Evolutionary conservation across 2,888 invertebrate species (phyloP).

Genomic region (Conops quadrifasciatus): DNA sequence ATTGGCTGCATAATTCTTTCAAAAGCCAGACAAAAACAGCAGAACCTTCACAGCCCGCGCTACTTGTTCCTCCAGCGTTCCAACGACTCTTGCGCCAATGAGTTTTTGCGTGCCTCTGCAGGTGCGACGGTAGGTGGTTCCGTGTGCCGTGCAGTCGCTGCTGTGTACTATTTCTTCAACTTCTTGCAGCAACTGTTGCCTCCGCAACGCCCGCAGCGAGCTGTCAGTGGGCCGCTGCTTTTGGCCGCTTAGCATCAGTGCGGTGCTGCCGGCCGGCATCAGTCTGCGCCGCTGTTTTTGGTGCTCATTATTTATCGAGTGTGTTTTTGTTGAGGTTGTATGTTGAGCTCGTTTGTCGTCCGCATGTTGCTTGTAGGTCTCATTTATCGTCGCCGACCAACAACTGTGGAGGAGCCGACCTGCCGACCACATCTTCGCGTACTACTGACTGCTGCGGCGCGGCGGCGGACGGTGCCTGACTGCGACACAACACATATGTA

Average conservation of each 20-base stretch:
- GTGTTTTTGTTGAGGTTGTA: conserved; percentile 22
- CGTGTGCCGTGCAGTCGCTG: not conserved
- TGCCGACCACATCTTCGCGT: no score
- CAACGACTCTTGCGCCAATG: not conserved
- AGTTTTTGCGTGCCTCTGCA: not conserved
- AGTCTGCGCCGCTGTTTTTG: conserved; percentile 28
- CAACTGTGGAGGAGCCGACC: no score
- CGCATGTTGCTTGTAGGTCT: conserved; percentile 46
- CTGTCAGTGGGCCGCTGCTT: not conserved
- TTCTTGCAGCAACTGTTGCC: not conserved
- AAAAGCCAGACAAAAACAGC: conserved; percentile 3
- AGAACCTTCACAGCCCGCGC: not conserved
- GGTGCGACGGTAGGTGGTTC: not conserved
- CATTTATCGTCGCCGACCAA: conserved; percentile 43
- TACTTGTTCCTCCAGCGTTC: not conserved
- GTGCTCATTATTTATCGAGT: conserved; percentile 44
- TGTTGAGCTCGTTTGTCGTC: conserved; percentile 32
- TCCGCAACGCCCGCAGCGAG: not conserved
- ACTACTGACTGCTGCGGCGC: no score
- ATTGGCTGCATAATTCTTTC: conserved; percentile 33
- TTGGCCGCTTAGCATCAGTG: no score
- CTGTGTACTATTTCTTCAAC: not conserved
- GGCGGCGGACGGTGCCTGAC: no score
- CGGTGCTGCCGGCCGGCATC: not conserved
- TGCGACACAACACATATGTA: not conserved